Base-by-base conservation (phyloP, 2,113 vertebrate genomes). In the Polypterus bichir region DNA sequence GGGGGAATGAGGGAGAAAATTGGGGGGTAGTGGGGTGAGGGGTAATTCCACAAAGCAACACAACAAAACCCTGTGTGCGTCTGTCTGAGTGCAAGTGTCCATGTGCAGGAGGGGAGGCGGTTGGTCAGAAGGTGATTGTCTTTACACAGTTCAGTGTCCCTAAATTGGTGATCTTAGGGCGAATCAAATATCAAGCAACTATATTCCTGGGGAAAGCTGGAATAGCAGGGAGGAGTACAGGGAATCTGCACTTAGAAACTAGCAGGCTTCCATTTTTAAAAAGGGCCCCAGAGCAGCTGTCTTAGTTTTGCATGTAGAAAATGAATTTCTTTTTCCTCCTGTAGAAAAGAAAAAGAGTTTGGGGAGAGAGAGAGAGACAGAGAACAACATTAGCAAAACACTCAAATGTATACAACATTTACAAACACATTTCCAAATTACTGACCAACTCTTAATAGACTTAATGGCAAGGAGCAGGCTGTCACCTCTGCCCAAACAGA, bases 261-360 rank as follows among this genome's bases (percentile, higher is more conserved):
- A 98, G 80, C 93, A 97, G 88, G 96, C 93, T 90, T 97, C 93
- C 96, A 95, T 97, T 88, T 97, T 93, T 71, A 95, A 88, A 79
- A 95, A 90, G 79, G 92, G 91, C 80, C 91, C 94, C 67, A 91
- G 85, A 85, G 92, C 84, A 73, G 91, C 90, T 74, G 93, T 86
- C 91, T 97, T 97, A 70, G 91, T 86, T 91, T 95, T 97, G 88
- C 92, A 97, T 61, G 92, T 91, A 71, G 93, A 92, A 87, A 97
- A 95, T 68, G 86, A 74, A 69, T 84, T 92, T 78, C 88, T 86
- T 79, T 97, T 97, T 79, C 93, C 93, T 90, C 92, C 96, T 97
- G 77, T 45, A 58, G 59, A 8, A 9, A 10, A 46, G 58, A 61
- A 7, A 62, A 46, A 46, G 3, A 45, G n/a, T 44, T 27, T 7